Conservation (phyloP, 2,888 invertebrate species). For the Zygaena filipendulae region DNA sequence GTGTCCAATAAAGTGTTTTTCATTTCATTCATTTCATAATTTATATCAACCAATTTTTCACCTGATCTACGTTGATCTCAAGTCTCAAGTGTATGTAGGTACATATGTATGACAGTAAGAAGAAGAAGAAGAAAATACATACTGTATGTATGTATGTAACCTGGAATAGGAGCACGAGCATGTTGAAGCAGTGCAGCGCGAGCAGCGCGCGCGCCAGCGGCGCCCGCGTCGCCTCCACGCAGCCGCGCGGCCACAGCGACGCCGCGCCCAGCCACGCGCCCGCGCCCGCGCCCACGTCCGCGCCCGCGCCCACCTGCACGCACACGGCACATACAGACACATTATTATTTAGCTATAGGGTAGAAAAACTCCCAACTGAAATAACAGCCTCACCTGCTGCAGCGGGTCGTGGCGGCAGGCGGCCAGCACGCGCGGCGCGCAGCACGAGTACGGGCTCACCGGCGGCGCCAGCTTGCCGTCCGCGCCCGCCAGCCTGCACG, state of each 20-base stretch:
- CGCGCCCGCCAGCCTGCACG: slow-evolving; percentile 45
- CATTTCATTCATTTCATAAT: too few species aligned
- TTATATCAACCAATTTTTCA: too few species aligned
- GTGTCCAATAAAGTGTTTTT: too few species aligned
- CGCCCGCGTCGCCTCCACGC: slow-evolving; percentile 43
- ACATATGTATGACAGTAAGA: too few species aligned
- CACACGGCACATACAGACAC: slow-evolving; percentile 17
- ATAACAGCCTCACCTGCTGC: slow-evolving; percentile 68
- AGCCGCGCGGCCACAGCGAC: slow-evolving; percentile 46
- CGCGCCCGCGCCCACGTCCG: slow-evolving; percentile 24
- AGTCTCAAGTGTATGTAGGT: too few species aligned
- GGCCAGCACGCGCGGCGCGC: slow-evolving; percentile 63
- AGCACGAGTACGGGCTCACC: slow-evolving; percentile 71
- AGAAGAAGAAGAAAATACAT: too few species aligned
- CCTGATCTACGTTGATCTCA: too few species aligned
- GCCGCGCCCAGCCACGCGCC: slow-evolving; percentile 32
- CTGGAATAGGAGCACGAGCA: slow-evolving; percentile 41
- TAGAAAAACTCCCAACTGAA: too few species aligned
- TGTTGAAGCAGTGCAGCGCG: slow-evolving; percentile 36
- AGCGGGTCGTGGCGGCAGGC: slow-evolving; percentile 73
- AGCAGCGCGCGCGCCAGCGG: slow-evolving; percentile 41
- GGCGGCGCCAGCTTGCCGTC: slow-evolving; percentile 60
- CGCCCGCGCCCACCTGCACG: too few species aligned
- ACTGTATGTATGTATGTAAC: too few species aligned
- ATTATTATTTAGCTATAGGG: not conserved